Evolutionary conservation across 2,113 vertebrate genomes (phyloP).

Genomic region (Manacus vitellinus): DNA sequence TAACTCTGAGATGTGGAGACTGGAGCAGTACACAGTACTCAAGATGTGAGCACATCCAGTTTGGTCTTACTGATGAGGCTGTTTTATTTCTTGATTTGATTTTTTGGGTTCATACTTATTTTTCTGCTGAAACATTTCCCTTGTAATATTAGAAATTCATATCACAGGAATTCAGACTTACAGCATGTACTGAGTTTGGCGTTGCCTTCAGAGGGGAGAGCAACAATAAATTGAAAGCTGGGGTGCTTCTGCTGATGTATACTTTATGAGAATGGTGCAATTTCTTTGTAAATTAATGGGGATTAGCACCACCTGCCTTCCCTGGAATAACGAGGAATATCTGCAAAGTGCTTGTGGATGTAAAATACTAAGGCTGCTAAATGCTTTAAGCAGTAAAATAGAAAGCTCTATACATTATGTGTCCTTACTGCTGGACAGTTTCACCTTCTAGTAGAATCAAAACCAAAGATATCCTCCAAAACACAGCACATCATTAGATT

Average conservation of each 20-base stretch:
- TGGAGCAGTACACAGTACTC: neutral
- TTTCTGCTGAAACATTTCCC: neutral
- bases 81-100: neutral
- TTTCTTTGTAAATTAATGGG: neutral
- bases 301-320: neutral
- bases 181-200: conserved; percentile 19
- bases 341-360: neutral
- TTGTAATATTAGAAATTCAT: conserved; percentile 38
- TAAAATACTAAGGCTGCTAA: neutral
- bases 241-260: neutral
- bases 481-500: neutral
- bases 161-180: conserved; percentile 21
- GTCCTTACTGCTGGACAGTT: neutral
- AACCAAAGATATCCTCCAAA: neutral
- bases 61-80: neutral
- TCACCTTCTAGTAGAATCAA: neutral
- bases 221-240: neutral
- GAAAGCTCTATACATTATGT: neutral
- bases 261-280: neutral
- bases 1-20: neutral
- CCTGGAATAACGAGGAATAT: neutral
- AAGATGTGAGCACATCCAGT: neutral
- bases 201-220: conserved; percentile 37
- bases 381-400: neutral
- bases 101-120: conserved; percentile 9